phyloP scores from a whole-genome alignment of 2,113 vertebrate species.

The Petaurus breviceps region DNA sequence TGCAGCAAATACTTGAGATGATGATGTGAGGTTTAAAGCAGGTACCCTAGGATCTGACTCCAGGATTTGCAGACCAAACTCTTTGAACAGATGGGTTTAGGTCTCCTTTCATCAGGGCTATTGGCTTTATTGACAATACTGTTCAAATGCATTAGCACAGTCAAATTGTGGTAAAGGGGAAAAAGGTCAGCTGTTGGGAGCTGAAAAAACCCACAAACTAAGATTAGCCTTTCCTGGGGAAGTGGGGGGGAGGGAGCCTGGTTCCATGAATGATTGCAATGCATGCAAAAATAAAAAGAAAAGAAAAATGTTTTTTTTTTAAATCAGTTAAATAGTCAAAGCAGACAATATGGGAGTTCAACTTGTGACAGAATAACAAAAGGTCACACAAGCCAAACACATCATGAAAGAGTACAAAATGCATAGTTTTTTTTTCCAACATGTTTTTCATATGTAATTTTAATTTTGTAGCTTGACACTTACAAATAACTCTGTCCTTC shows the following conservation, averaged over 20 bases:
- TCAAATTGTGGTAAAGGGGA: constrained; percentile 68
- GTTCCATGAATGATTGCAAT: constrained; percentile 80
- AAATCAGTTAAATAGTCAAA: constrained; percentile 74
- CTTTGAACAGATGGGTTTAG: constrained; percentile 62
- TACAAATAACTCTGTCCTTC: constrained; percentile 80
- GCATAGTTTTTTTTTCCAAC: constrained; percentile 65
- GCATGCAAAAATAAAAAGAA: constrained; percentile 81
- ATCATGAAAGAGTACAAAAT: constrained; percentile 73
- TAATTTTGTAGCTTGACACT: constrained; percentile 84
- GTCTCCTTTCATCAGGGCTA: constrained; percentile 75
- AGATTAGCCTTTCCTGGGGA: constrained; percentile 75
- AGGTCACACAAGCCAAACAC: constrained; percentile 80
- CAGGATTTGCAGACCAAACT: constrained; percentile 72
- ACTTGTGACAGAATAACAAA: constrained; percentile 77
- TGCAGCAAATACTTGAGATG: constrained; percentile 69
- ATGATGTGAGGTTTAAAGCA: constrained; percentile 71
- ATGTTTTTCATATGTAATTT: constrained; percentile 82
- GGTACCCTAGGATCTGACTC: constrained; percentile 80
- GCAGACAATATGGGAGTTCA: constrained; percentile 79
- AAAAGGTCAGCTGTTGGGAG: constrained; percentile 55
- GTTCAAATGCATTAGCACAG: constrained; percentile 75
- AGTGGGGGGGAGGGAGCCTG: constrained; percentile 70
- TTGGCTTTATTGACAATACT: constrained; percentile 71
- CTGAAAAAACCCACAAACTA: constrained; percentile 69
- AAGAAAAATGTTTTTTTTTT: constrained; percentile 35